A percentile compares a stretch with the other conserved stretches of the same genome.
Evolutionary conservation across 2,888 invertebrate species (phyloP).

Genomic region (Bombylius discolor): DNA sequence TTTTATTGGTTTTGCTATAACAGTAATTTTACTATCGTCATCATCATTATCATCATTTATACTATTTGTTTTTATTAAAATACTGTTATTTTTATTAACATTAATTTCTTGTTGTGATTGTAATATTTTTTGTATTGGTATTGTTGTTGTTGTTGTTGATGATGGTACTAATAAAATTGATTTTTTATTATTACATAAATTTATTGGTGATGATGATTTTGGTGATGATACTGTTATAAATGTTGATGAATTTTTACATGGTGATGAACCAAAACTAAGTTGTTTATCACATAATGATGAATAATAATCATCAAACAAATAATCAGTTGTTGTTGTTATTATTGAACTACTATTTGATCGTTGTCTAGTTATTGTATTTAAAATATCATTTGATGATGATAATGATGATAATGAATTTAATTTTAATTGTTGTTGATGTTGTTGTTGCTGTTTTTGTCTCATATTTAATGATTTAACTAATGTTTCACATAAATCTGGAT

Average conservation of each 20-base stretch:
- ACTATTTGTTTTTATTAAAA: not conserved
- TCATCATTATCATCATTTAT: not conserved
- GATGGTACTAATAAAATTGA: not conserved
- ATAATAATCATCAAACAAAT: constrained; percentile 22
- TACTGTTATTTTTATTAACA: not conserved
- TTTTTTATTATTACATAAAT: not conserved
- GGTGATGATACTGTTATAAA: not conserved
- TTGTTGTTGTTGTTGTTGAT: too few species aligned
- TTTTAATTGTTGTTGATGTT: not conserved
- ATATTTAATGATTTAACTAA: constrained; percentile 18
- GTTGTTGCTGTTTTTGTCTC: constrained; percentile 2
- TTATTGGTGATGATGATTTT: not conserved
- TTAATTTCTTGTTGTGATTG: not conserved
- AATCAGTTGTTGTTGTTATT: constrained; percentile 3
- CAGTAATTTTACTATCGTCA: constrained; percentile 12
- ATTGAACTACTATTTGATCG: constrained; percentile 8
- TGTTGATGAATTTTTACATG: constrained; percentile 23
- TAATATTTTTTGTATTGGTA: not conserved
- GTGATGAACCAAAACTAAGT: constrained; percentile 28
- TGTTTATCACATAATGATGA: constrained; percentile 30
- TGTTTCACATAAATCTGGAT: constrained; percentile 27
- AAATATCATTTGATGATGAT: not conserved
- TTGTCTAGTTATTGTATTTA: not conserved
- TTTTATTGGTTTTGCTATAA: constrained; percentile 26
- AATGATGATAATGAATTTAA: not conserved